Evolutionary conservation across 1,140 invertebrate species (phyloP).

Genomic region (Drosophila sp.): DNA sequence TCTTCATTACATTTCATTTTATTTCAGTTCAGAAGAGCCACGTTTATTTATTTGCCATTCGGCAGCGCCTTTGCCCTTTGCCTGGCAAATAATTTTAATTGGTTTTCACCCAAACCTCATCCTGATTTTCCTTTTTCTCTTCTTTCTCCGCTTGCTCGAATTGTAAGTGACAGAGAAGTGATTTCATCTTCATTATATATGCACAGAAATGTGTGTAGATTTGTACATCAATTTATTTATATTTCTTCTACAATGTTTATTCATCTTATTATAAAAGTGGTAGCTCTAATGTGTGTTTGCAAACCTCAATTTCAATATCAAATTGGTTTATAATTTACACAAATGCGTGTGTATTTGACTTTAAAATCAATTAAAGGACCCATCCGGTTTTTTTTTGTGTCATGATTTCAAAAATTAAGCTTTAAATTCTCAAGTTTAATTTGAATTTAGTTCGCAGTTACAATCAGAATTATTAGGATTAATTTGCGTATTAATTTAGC

Average conservation of each 20-base stretch:
- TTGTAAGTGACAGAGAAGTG: conserved; percentile 55
- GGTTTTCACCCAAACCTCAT: conserved; percentile 56
- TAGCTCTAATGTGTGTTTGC: conserved; percentile 25
- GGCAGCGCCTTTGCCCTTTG: conserved; percentile 72
- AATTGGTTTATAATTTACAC: conserved; percentile 65
- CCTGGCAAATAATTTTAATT: conserved; percentile 81
- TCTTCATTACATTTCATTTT: conserved; percentile 74
- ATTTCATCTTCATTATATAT: conserved; percentile 55
- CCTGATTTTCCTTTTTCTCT: not conserved
- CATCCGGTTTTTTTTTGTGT: no score
- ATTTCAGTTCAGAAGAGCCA: conserved; percentile 57
- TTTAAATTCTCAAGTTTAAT: not conserved
- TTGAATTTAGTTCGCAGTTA: no score
- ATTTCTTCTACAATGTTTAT: conserved; percentile 34
- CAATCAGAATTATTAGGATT: no score
- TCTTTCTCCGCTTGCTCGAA: conserved; percentile 2
- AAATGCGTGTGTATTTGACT: conserved; percentile 31
- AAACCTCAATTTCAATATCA: conserved; percentile 51
- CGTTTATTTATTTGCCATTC: conserved; percentile 78
- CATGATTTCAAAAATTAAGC: not conserved
- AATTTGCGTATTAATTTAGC: not conserved
- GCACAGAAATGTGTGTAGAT: conserved; percentile 9
- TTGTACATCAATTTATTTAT: conserved; percentile 33
- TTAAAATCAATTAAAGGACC: not conserved
- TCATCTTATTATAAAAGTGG: conserved; percentile 53